A percentile compares a stretch with the other conserved stretches of the same genome.
These are phyloP conservation scores for Polypterus bichir DNA, from an alignment of 2,113 vertebrate species.

Conservation along the genomic window DNA sequence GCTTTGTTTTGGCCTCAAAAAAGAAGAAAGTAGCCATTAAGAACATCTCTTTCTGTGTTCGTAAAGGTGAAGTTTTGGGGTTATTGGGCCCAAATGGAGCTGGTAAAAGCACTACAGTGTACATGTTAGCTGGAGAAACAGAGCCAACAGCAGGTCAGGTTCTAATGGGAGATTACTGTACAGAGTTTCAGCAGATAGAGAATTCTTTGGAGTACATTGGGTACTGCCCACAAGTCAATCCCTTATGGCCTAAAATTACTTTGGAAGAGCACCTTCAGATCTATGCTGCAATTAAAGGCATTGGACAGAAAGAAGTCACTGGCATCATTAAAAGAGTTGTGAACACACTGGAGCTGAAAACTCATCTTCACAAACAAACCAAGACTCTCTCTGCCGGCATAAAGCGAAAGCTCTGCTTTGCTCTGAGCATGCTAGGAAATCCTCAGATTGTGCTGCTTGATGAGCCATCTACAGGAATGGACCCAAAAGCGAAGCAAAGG, in stretches of 20 bases:
- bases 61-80: conserved; percentile 91
- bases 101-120: conserved; percentile 86
- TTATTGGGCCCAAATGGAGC: conserved; percentile 87
- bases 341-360: conserved; percentile 76
- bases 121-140: conserved; percentile 75
- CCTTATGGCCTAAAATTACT: conserved; percentile 80
- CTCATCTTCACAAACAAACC: conserved; percentile 71
- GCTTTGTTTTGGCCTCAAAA: conserved; percentile 59
- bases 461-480: conserved; percentile 69
- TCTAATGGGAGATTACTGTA: conserved; percentile 64
- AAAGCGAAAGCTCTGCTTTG: conserved; percentile 83
- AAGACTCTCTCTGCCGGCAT: conserved; percentile 76
- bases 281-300: conserved; percentile 83
- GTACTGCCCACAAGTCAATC: conserved; percentile 82
- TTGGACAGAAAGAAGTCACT: conserved; percentile 55
- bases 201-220: conserved; percentile 61
- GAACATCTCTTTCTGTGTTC: conserved; percentile 80
- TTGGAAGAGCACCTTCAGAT: conserved; percentile 85
- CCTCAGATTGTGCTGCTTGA: conserved; percentile 67
- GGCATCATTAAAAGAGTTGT: conserved; percentile 68
- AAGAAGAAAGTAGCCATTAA: conserved; percentile 76
- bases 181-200: conserved; percentile 40
- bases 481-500: conserved; percentile 63
- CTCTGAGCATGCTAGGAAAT: conserved; percentile 68
- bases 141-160: conserved; percentile 82